Conservation (phyloP, 2,113 vertebrate genomes). For the Actenoides lindsayi region DNA sequence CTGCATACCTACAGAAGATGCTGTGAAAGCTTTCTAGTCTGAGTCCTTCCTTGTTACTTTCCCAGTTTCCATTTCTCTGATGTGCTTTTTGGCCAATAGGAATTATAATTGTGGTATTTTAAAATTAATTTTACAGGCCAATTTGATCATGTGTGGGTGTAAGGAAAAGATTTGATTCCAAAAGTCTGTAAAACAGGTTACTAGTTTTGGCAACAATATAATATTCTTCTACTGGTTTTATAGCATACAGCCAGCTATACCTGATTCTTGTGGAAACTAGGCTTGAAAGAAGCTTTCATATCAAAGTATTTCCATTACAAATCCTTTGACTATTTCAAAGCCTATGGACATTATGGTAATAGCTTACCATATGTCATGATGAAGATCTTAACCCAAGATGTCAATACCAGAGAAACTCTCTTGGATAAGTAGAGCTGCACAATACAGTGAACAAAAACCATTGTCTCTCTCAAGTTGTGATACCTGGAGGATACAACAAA, state of each 20-base stretch:
- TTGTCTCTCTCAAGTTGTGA: neutral
- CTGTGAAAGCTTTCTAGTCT: neutral
- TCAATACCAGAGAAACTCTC: neutral
- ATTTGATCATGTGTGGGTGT: neutral
- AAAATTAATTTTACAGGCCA: neutral
- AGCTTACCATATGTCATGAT: neutral
- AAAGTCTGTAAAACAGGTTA: neutral
- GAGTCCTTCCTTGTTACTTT: neutral
- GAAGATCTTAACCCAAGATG: slow-evolving; percentile 7
- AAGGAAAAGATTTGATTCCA: neutral
- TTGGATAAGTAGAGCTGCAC: neutral
- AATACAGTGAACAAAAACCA: neutral
- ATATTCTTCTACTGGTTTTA: neutral
- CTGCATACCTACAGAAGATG: neutral
- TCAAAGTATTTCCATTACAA: neutral
- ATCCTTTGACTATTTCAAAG: neutral
- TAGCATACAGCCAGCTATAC: neutral
- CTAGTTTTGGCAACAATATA: neutral
- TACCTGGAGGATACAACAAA: neutral
- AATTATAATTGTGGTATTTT: neutral
- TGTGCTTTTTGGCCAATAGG: neutral
- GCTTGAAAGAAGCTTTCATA: slow-evolving; percentile 5
- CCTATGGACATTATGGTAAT: neutral
- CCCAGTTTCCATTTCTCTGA: neutral
- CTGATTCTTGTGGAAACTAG: neutral